phyloP scores from a whole-genome alignment of 2,113 vertebrate genomes.

The Eudyptes chrysolophus region DNA sequence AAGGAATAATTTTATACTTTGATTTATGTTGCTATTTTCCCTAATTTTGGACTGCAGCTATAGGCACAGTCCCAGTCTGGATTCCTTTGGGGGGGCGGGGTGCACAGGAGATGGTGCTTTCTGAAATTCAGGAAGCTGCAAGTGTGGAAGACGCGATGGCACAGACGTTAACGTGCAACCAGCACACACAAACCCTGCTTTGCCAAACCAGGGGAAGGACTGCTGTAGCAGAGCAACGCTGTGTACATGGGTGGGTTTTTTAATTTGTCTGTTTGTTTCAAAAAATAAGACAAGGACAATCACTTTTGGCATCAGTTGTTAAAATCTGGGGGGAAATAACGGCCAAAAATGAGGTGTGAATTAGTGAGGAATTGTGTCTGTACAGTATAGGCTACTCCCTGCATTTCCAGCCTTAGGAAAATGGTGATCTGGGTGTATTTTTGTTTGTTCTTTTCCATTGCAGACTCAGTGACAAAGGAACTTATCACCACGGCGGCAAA shows the following conservation, averaged over 20 bases:
- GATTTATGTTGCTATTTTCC: background rate
- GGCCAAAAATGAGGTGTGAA: background rate
- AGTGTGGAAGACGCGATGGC: background rate
- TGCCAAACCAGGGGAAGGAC: background rate
- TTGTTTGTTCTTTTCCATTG: background rate
- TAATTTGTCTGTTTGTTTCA: background rate
- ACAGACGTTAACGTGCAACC: fast-evolving
- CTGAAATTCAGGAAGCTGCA: background rate
- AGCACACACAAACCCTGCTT: background rate
- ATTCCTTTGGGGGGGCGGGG: fast-evolving
- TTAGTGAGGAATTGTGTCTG: background rate
- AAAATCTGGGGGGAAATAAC: background rate
- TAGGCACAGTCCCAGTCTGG: background rate
- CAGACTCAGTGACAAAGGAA: background rate
- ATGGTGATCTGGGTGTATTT: background rate
- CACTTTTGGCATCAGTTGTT: background rate
- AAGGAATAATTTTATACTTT: background rate
- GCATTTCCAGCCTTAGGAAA: background rate
- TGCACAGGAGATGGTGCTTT: fast-evolving
- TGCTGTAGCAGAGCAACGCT: too few relatives aligned
- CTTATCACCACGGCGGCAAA: background rate
- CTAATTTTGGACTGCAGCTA: background rate
- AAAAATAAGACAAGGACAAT: background rate
- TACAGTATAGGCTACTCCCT: background rate
- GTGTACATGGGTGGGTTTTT: too few relatives aligned